phyloP scores from a whole-genome alignment of 2,888 invertebrate genomes.

The Aradus depressus region DNA sequence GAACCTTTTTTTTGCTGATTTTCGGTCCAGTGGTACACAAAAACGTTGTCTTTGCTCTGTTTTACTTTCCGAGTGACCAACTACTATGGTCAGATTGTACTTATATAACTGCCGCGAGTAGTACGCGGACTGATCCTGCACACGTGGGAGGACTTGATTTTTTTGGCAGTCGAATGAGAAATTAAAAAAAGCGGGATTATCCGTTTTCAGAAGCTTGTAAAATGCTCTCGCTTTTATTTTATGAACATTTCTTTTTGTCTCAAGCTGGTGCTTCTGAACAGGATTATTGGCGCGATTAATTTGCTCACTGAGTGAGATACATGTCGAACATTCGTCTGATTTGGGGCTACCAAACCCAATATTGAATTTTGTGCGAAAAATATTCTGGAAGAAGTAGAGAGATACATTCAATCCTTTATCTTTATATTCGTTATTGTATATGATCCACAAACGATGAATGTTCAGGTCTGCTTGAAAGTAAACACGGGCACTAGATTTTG shows the following conservation, averaged over 20 bases:
- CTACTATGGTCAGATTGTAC: background rate
- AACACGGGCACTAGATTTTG: background rate
- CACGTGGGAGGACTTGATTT: background rate
- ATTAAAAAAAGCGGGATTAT: background rate
- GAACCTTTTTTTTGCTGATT: too few species aligned
- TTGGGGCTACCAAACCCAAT: background rate
- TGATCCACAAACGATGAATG: background rate
- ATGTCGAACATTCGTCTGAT: too few species aligned
- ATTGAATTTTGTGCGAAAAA: background rate
- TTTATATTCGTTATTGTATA: background rate
- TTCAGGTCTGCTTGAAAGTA: background rate
- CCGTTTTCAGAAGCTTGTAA: background rate
- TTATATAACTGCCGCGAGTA: background rate
- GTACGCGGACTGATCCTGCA: background rate
- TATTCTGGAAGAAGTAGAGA: too few species aligned
- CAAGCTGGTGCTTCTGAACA: background rate
- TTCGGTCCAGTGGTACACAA: too few species aligned
- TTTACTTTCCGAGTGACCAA: constrained; percentile 31
- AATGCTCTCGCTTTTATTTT: constrained; percentile 4
- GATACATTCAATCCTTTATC: too few species aligned
- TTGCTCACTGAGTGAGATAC: too few species aligned
- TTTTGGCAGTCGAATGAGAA: background rate
- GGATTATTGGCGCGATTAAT: background rate
- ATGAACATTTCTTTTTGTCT: background rate
- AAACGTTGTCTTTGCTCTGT: constrained; percentile 29